These are phyloP conservation scores for Botrylloides violaceus DNA, from an alignment of 23 tunicate genomes.

Conservation along the genomic window DNA sequence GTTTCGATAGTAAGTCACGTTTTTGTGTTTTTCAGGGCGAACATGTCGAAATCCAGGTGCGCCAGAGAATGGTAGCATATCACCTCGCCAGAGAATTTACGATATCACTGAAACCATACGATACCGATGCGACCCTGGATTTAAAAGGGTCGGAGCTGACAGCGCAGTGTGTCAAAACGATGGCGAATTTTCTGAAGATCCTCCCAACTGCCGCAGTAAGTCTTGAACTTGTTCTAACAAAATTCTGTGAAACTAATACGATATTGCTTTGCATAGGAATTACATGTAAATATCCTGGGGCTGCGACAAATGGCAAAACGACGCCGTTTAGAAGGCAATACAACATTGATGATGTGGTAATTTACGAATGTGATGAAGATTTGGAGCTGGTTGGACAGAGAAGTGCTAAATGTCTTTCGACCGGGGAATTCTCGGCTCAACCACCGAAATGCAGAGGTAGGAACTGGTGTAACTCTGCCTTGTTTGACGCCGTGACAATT, in stretches of 20 bases:
- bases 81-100: not conserved
- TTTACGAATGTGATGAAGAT: conserved; percentile 20
- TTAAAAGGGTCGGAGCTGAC: not conserved
- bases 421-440: not conserved
- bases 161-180: not conserved
- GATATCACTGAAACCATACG: not conserved
- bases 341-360: not conserved
- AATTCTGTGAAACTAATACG: no score
- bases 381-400: not conserved
- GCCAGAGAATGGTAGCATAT: not conserved
- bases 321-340: not conserved
- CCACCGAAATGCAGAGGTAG: conserved; percentile 14
- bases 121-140: conserved; percentile 10
- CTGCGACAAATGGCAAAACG: conserved; percentile 8
- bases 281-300: conserved; percentile 1
- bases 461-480: no score
- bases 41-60: not conserved
- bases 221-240: no score
- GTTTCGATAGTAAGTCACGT: no score
- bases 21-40: no score
- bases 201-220: not conserved
- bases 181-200: not conserved
- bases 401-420: not conserved
- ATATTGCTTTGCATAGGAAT: not conserved
- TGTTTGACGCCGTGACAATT: no score